Evolutionary conservation across 2,888 invertebrate genomes (phyloP).

Genomic region (Philereme transversata): DNA sequence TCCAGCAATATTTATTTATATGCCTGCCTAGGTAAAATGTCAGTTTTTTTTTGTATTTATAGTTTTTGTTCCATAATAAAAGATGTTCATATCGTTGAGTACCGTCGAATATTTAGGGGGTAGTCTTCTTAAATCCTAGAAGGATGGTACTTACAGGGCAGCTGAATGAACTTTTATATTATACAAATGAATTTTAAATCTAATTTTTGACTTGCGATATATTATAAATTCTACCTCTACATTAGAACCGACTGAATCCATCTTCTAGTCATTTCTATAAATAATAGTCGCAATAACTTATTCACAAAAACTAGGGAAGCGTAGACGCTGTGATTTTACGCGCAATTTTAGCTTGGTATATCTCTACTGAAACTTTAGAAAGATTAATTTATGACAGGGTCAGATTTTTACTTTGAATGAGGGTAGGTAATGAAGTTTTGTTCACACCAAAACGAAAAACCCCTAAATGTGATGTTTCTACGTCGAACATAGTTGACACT

Average conservation of each 20-base stretch:
- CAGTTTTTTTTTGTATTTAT: too few relatives aligned
- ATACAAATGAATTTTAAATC: slow-evolving; percentile 28
- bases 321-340: neutral
- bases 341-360: neutral
- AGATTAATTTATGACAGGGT: too few relatives aligned
- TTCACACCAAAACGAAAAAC: slow-evolving; percentile 61
- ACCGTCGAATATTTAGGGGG: too few relatives aligned
- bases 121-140: neutral
- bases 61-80: too few relatives aligned
- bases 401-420: slow-evolving; percentile 1
- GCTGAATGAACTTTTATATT: slow-evolving; percentile 20
- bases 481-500: slow-evolving; percentile 66
- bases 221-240: slow-evolving; percentile 39
- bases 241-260: slow-evolving; percentile 40
- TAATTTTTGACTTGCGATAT: slow-evolving; percentile 23
- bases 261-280: slow-evolving; percentile 55
- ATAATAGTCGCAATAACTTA: slow-evolving; percentile 32
- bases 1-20: too few relatives aligned
- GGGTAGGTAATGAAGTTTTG: slow-evolving; percentile 42
- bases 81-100: too few relatives aligned
- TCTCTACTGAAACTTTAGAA: too few relatives aligned
- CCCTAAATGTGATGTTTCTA: slow-evolving; percentile 73
- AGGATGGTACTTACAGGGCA: slow-evolving; percentile 6
- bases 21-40: too few relatives aligned
- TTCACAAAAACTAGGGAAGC: slow-evolving; percentile 9